phyloP scores from a whole-genome alignment of 1,140 invertebrate species.

The Psilanteris sp. region DNA sequence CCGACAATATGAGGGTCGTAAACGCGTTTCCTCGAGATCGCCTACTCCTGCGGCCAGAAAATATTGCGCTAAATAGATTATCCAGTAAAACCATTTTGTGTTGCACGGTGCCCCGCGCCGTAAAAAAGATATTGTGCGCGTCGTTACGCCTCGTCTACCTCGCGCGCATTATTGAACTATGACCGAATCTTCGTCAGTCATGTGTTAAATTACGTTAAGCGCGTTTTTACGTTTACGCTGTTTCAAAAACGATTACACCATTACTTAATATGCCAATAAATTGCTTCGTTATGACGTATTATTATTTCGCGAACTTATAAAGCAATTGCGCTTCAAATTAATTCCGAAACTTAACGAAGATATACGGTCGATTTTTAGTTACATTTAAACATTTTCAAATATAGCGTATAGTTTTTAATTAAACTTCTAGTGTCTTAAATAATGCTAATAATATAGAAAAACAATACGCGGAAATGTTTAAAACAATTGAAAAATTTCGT shows the following conservation, averaged over 20 bases:
- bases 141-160: conserved; percentile 40
- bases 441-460: too few species aligned
- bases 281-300: conserved; percentile 11
- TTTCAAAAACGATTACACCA: conserved; percentile 43
- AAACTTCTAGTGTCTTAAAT: too few species aligned
- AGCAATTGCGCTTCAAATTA: conserved; percentile 24
- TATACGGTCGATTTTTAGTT: too few species aligned
- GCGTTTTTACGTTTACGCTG: conserved; percentile 13
- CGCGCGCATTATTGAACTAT: conserved; percentile 50
- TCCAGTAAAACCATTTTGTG: conserved; percentile 32
- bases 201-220: conserved; percentile 27
- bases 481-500: too few species aligned
- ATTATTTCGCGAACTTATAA: neutral
- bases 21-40: conserved; percentile 32
- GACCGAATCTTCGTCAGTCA: conserved; percentile 54
- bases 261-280: conserved; percentile 43
- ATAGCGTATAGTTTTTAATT: too few species aligned
- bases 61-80: conserved; percentile 55
- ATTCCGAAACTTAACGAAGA: too few species aligned
- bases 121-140: conserved; percentile 46
- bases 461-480: too few species aligned
- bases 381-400: too few species aligned
- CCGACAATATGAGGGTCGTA: conserved; percentile 32
- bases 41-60: conserved; percentile 20
- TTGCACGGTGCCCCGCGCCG: conserved; percentile 13